A percentile compares a stretch with the other conserved stretches of the same genome.
Evolutionary conservation across 1,140 invertebrate genomes (phyloP).

Genomic region (Musca vetustissima): DNA sequence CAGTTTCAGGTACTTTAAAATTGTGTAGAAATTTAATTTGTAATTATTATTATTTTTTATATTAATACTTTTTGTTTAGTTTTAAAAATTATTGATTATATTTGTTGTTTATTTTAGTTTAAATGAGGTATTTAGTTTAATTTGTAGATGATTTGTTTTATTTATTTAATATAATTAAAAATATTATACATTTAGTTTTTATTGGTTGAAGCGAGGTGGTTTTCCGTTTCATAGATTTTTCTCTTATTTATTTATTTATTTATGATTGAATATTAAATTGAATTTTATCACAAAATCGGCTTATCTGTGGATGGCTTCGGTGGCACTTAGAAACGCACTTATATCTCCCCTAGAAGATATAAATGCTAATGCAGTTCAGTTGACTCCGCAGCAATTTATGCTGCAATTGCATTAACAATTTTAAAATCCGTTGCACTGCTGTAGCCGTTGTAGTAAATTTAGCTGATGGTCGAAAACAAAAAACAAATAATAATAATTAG

Average conservation of each 20-base stretch:
- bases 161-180: no score
- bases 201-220: background rate
- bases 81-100: constrained; percentile 3
- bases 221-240: background rate
- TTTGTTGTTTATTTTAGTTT: background rate
- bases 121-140: constrained; percentile 15
- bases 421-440: constrained; percentile 52
- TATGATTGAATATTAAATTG: no score
- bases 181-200: background rate
- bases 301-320: no score
- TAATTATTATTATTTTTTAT: constrained; percentile 7
- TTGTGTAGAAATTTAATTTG: constrained; percentile 24
- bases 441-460: constrained; percentile 49
- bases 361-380: constrained; percentile 42
- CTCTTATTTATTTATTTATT: no score
- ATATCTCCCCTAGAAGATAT: constrained; percentile 27
- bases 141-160: background rate
- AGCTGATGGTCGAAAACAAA: no score
- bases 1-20: constrained; percentile 30
- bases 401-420: constrained; percentile 55
- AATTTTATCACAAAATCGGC: no score
- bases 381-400: constrained; percentile 49
- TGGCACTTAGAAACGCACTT: no score
- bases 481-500: no score
- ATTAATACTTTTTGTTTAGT: background rate